A percentile compares a stretch with the other conserved stretches of the same genome.
Conservation (phyloP, 2,888 invertebrate genomes). For the Smittia aterrima region DNA sequence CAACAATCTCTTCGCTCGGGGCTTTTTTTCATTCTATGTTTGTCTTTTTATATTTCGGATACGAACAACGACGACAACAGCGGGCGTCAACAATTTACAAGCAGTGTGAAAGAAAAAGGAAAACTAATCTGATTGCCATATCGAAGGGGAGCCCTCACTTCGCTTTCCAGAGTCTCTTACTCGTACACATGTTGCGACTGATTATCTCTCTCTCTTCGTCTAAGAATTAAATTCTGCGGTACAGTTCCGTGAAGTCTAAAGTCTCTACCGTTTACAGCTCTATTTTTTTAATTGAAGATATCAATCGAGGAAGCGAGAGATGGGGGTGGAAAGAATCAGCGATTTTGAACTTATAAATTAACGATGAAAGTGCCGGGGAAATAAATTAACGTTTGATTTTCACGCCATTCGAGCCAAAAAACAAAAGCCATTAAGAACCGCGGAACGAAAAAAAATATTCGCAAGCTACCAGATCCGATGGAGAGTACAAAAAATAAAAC, state of each 20-base stretch:
- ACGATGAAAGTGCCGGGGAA: neutral
- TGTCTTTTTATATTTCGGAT: neutral
- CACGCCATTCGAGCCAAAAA: neutral
- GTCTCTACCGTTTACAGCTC: neutral
- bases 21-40: too few relatives aligned
- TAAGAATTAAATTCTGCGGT: too few relatives aligned
- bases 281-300: neutral
- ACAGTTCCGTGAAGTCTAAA: neutral
- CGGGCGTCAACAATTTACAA: conserved; percentile 41
- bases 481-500: conserved; percentile 4
- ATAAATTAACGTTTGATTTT: conserved; percentile 20
- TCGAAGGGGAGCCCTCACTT: neutral
- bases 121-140: conserved; percentile 35
- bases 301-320: neutral
- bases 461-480: conserved; percentile 27
- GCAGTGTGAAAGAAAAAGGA: conserved; percentile 12
- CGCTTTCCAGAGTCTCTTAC: neutral
- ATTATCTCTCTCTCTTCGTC: conserved; percentile 24
- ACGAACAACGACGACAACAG: conserved; percentile 37
- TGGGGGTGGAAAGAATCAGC: neutral
- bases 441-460: neutral
- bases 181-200: conserved; percentile 35
- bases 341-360: neutral
- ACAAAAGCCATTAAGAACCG: neutral
- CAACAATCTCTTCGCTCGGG: conserved; percentile 19